Conservation (phyloP, 2,113 vertebrate species). For the Chloroceryle aenea region DNA sequence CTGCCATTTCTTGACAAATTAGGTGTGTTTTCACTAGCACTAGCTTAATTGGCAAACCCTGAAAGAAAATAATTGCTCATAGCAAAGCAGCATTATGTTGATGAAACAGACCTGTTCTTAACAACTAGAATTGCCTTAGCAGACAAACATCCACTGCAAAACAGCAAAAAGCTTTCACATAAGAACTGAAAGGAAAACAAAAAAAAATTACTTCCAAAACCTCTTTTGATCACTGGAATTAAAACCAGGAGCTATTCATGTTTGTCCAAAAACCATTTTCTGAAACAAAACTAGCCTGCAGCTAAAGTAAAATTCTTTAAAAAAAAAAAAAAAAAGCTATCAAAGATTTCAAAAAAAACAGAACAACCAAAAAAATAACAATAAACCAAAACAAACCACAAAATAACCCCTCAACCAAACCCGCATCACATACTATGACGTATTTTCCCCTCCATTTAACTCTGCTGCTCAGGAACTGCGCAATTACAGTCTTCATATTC, state of each 20-base stretch:
- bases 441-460: neutral
- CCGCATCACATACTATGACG: neutral
- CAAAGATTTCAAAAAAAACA: neutral
- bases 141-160: neutral
- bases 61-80: conserved; percentile 46
- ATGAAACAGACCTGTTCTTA: neutral
- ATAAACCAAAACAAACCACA: neutral
- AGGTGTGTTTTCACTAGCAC: conserved; percentile 12
- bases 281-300: neutral
- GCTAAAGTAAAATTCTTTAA: neutral
- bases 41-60: conserved; percentile 42
- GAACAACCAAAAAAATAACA: neutral
- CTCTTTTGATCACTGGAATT: neutral
- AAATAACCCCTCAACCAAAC: neutral
- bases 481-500: neutral
- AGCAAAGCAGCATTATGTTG: conserved; percentile 14
- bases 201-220: neutral
- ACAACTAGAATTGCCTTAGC: neutral
- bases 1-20: conserved; percentile 33
- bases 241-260: neutral
- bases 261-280: neutral
- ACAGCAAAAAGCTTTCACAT: neutral
- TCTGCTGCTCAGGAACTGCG: neutral
- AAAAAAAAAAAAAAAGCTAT: too few relatives aligned
- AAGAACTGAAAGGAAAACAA: neutral